Evolutionary conservation across 2,113 vertebrate species (phyloP).

Genomic region (Anoura caudifer): DNA sequence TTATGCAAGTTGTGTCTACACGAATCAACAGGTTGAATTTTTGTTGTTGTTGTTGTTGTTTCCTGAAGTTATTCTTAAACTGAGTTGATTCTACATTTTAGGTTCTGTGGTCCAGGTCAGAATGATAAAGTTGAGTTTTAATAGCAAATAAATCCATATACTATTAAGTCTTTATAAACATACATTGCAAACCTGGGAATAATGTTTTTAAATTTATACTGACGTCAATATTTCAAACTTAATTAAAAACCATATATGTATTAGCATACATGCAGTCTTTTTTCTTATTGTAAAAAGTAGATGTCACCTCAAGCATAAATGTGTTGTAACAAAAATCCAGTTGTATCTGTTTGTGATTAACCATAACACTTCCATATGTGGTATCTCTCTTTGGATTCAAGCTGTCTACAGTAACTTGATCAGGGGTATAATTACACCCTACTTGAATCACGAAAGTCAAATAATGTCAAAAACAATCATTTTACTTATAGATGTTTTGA

Average conservation of each 20-base stretch:
- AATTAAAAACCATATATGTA: not conserved
- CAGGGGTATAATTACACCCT: slow-evolving; percentile 83
- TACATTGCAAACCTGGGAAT: not conserved
- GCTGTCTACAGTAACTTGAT: slow-evolving; percentile 82
- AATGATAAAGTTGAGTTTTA: slow-evolving; percentile 6
- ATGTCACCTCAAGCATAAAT: slow-evolving; percentile 73
- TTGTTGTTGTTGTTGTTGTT: not conserved
- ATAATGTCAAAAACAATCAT: slow-evolving; percentile 89
- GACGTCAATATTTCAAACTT: not conserved
- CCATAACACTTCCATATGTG: slow-evolving; percentile 84
- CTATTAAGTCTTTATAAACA: not conserved
- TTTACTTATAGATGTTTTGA: slow-evolving; percentile 81
- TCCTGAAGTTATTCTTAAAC: not conserved
- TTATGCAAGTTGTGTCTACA: not conserved
- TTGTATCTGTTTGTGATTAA: slow-evolving; percentile 86
- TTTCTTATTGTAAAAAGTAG: slow-evolving; percentile 66
- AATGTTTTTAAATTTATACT: not conserved
- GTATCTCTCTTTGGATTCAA: slow-evolving; percentile 76
- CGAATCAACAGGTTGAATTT: not conserved
- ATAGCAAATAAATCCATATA: not conserved
- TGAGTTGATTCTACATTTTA: not conserved
- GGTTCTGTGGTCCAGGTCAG: not conserved
- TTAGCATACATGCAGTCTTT: not conserved
- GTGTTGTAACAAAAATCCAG: slow-evolving; percentile 50
- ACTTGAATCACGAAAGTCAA: slow-evolving; percentile 86